Base-by-base conservation (phyloP, 2,113 vertebrate genomes). In the Charina bottae region DNA sequence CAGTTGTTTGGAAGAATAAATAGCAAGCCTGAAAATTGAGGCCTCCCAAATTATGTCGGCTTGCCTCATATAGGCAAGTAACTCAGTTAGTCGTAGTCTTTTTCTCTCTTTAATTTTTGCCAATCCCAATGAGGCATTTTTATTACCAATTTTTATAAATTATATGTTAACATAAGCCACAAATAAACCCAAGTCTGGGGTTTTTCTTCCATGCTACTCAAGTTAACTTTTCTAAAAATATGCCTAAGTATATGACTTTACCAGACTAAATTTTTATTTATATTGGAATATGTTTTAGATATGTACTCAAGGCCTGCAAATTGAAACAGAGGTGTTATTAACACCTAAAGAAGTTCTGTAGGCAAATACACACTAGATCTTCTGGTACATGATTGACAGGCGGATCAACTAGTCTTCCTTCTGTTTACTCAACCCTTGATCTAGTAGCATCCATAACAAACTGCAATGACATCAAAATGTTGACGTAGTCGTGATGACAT, bases 101-200 rank as follows among this genome's bases (percentile, higher is more conserved):
- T 95, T 93, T 90, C 90, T 90, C 92, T 78, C 92, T 84, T 2
- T 93, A 91, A 88, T 92, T 93, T 85, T 91, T 88, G 94, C 93
- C 92, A 94, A 87, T 89, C 92, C 91, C 64, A 87, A 46, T 3
- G 49, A 93, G 83, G 62, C 46, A 93, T 93, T 93, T 95, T 96
- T 95, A 91, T 95, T 92, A 90, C 92, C 90, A 93, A 94, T 85
- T 93, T 96, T 92, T 96, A 95, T 93, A 96, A 96, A 97, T 96
- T 95, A 93, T 59, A 96, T 59, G 87, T 72, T 96, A 96, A 94
- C 83, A 62, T 94, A 95, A 95, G 90, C 93, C 92, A 88, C 91
- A 88, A 87, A 17, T 94, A 94, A 95, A 24, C 88, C 91, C 91
- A 94, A 90, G 87, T 93, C 95, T 96, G 93, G 87, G 94, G 83